Percentiles rank a stretch among this genome's conserved stretches.
Evolutionary conservation across 2,113 vertebrate genomes (phyloP).

Genomic region (human (Homo sapiens)): DNA sequence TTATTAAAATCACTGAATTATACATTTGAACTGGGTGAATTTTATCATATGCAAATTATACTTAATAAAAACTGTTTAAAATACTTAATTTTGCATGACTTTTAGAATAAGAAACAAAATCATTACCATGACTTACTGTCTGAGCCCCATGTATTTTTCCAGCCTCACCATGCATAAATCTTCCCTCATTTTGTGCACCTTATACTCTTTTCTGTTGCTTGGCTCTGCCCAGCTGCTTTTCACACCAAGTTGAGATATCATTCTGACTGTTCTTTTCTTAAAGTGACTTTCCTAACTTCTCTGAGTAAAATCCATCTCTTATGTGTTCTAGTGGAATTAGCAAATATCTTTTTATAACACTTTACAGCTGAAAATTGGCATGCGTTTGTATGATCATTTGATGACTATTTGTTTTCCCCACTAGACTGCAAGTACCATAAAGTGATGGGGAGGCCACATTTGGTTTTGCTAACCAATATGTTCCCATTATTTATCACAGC

Average conservation of each 20-base stretch:
- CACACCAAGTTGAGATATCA: background rate
- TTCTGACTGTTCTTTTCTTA: background rate
- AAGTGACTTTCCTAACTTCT: background rate
- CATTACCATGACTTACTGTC: background rate
- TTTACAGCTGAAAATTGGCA: background rate
- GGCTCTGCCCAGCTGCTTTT: background rate
- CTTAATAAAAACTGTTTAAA: background rate
- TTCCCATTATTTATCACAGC: background rate
- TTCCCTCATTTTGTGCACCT: background rate
- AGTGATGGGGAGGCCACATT: background rate
- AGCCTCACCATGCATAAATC: background rate
- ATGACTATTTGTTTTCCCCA: background rate
- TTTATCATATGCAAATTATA: background rate
- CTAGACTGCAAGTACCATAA: background rate
- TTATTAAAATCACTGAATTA: background rate
- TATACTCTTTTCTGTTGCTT: background rate
- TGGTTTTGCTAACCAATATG: background rate
- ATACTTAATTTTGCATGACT: background rate
- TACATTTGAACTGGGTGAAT: background rate
- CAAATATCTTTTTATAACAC: background rate
- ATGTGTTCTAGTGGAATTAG: background rate
- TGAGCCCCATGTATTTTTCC: background rate
- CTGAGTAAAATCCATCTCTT: background rate
- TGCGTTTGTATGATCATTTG: background rate
- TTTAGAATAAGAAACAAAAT: background rate